phyloP scores from a whole-genome alignment of 2,888 invertebrate genomes.

The Drosophila borealis region DNA sequence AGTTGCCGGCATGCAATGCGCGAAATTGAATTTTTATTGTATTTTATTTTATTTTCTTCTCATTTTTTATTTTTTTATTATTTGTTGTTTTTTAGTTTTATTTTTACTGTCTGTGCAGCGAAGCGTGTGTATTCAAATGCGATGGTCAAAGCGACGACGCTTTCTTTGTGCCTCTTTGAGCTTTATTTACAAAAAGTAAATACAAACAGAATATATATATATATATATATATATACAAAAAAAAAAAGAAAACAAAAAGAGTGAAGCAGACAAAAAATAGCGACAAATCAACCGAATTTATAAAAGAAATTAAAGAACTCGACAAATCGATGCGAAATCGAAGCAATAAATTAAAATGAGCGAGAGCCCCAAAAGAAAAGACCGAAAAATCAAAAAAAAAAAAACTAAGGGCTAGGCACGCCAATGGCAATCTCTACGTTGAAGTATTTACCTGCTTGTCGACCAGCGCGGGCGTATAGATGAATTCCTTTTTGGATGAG shows the following conservation, averaged over 20 bases:
- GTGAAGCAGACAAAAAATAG: constrained; percentile 39
- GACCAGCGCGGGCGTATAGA: constrained; percentile 75
- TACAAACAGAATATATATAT: constrained; percentile 2
- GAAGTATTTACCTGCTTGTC: constrained; percentile 76
- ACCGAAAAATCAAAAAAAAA: constrained; percentile 25
- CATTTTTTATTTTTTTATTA: constrained; percentile 13
- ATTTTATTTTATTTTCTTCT: constrained; percentile 21
- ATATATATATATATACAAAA: background rate
- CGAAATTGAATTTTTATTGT: constrained; percentile 43
- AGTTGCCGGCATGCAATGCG: constrained; percentile 39
- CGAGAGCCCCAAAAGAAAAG: constrained; percentile 45
- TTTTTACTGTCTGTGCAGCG: constrained; percentile 52
- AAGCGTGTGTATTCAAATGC: constrained; percentile 72
- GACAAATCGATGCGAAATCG: constrained; percentile 78
- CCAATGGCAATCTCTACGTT: background rate
- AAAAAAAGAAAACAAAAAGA: constrained; percentile 25
- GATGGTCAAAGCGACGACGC: constrained; percentile 58
- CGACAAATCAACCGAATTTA: constrained; percentile 78
- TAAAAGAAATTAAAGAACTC: constrained; percentile 74
- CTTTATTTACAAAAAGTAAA: constrained; percentile 56
- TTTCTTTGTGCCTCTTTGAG: constrained; percentile 69
- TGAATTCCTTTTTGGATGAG: constrained; percentile 80
- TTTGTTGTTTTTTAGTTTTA: constrained; percentile 1
- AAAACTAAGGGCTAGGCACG: constrained; percentile 44
- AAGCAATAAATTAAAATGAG: constrained; percentile 78